Conservation (phyloP, 2,113 vertebrate species). For the Carlito syrichta region DNA sequence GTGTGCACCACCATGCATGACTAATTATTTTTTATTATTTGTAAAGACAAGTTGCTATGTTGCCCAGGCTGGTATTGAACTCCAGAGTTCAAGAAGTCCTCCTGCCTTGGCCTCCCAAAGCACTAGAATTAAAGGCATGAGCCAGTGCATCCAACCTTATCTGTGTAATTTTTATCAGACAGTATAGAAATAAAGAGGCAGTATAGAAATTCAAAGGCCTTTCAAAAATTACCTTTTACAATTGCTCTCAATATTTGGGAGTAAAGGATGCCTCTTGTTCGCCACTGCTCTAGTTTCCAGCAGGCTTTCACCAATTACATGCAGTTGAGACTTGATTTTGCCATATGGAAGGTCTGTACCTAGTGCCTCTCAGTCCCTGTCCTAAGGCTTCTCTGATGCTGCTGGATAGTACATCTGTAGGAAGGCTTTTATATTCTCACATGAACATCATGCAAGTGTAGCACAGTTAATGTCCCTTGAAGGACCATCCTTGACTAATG, state of each 20-base stretch:
- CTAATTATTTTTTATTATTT: too few species aligned
- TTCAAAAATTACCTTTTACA: not conserved
- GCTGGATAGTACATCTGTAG: not conserved
- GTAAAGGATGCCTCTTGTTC: not conserved
- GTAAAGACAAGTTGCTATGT: too few species aligned
- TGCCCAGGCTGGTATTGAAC: too few species aligned
- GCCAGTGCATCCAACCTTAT: too few species aligned
- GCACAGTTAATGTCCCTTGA: not conserved
- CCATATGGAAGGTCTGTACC: fast-evolving
- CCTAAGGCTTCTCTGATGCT: not conserved
- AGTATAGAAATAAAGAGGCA: not conserved
- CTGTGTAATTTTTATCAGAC: not conserved
- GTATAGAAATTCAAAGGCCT: not conserved
- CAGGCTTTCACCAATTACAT: not conserved
- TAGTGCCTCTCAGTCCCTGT: fast-evolving
- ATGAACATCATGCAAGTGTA: fast-evolving
- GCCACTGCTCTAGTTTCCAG: not conserved
- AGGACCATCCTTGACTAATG: not conserved
- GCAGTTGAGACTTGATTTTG: not conserved
- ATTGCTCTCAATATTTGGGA: not conserved
- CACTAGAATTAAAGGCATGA: too few species aligned
- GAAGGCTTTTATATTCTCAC: not conserved
- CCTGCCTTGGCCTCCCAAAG: too few species aligned
- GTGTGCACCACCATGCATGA: too few species aligned
- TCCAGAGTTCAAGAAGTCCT: too few species aligned